These are phyloP conservation scores for Conchocele bisecta DNA, from an alignment of 2,888 invertebrate species.

Conservation along the genomic window DNA sequence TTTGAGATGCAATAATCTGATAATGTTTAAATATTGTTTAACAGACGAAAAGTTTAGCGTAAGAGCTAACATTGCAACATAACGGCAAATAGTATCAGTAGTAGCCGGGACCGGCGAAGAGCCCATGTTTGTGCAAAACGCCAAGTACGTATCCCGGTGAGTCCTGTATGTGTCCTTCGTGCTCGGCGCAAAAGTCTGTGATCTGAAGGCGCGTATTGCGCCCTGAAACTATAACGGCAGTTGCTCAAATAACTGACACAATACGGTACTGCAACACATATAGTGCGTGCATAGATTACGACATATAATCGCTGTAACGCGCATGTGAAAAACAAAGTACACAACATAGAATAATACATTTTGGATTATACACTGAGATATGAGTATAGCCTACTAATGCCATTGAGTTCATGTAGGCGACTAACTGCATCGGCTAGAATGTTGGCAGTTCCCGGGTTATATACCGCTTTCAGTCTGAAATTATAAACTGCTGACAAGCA, in stretches of 20 bases:
- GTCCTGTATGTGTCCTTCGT: conserved; percentile 32
- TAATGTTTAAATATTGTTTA: conserved; percentile 22
- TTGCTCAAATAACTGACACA: too few relatives aligned
- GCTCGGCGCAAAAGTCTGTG: conserved; percentile 10
- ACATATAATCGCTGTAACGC: too few relatives aligned
- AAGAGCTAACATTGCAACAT: conserved; percentile 6
- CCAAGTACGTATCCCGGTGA: conserved; percentile 28
- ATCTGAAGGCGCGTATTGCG: too few relatives aligned
- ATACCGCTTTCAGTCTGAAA: conserved; percentile 17
- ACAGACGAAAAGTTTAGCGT: conserved; percentile 10
- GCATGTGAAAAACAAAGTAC: too few relatives aligned
- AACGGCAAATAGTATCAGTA: conserved; percentile 12
- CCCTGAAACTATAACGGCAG: too few relatives aligned
- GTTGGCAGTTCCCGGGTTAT: conserved; percentile 18
- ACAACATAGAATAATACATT: too few relatives aligned
- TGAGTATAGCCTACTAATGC: background rate
- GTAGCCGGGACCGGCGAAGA: conserved; percentile 22
- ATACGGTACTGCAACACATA: too few relatives aligned
- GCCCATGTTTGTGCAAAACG: conserved; percentile 9
- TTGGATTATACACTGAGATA: too few relatives aligned
- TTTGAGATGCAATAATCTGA: conserved; percentile 7
- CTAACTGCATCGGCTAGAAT: conserved; percentile 19
- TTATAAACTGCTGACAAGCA: conserved; percentile 32
- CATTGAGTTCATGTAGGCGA: conserved; percentile 19
- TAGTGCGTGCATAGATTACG: too few relatives aligned